Percentiles rank a stretch among this genome's conserved stretches.
These are phyloP conservation scores for Aurelia aurita complex sp. Pacific DNA, from an alignment of 30 jellyfish, hydroid and myxozoan genomes.

Conservation along the genomic window DNA sequence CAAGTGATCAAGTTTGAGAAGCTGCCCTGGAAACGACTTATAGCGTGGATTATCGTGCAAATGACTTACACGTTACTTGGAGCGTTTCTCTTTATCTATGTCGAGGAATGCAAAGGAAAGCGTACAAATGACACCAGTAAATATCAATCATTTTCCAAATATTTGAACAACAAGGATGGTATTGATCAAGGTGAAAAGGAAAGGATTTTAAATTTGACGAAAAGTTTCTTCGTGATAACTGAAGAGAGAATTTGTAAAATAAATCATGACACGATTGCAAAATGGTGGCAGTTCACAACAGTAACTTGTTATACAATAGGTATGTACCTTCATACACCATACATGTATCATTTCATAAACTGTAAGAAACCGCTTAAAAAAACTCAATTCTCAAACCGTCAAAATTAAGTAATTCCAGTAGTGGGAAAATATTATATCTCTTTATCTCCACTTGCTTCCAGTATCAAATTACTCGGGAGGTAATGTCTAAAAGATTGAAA, in stretches of 20 bases:
- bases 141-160: not conserved
- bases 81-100: slow-evolving; percentile 22
- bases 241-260: slow-evolving; percentile 16
- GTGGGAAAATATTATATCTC: too few species aligned
- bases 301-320: slow-evolving; percentile 73
- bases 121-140: not conserved
- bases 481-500: too few species aligned
- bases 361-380: not conserved
- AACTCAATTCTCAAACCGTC: too few species aligned
- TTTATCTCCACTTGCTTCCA: too few species aligned
- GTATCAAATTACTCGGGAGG: too few species aligned
- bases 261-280: slow-evolving; percentile 50
- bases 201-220: slow-evolving; percentile 16
- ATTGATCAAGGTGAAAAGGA: slow-evolving; percentile 14
- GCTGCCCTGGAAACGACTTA: slow-evolving; percentile 3
- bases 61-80: slow-evolving; percentile 55
- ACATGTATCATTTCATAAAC: too few species aligned
- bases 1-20: not conserved
- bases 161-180: not conserved
- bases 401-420: too few species aligned
- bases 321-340: not conserved
- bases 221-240: not conserved
- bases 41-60: slow-evolving; percentile 41
- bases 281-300: slow-evolving; percentile 68
- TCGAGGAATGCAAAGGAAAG: slow-evolving; percentile 58